Conservation (phyloP, 1,140 invertebrate genomes). For the Drosophila navojoa region DNA sequence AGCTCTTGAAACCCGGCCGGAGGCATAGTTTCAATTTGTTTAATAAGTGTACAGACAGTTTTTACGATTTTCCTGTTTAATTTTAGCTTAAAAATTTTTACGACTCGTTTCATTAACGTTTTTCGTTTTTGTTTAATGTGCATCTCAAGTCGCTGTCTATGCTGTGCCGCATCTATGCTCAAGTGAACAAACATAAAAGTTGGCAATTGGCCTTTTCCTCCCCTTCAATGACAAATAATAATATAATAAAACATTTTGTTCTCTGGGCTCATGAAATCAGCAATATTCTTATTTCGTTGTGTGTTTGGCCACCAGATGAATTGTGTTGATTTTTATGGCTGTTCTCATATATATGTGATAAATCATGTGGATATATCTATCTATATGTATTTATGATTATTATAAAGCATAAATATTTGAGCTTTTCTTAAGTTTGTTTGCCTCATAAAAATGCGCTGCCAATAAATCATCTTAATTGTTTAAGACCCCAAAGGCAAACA, state of each 20-base stretch:
- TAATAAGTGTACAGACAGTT: slow-evolving; percentile 54
- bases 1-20: slow-evolving; percentile 60
- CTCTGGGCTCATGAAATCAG: slow-evolving; percentile 54
- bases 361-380: slow-evolving; percentile 54
- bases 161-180: slow-evolving; percentile 9
- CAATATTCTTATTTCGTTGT: slow-evolving; percentile 25
- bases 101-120: slow-evolving; percentile 77
- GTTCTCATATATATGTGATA: slow-evolving; percentile 49
- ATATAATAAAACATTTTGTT: slow-evolving; percentile 9
- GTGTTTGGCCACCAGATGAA: slow-evolving; percentile 29
- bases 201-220: slow-evolving; percentile 64
- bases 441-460: slow-evolving; percentile 73
- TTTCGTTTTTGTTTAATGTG: slow-evolving; percentile 1
- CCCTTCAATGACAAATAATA: slow-evolving; percentile 13
- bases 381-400: slow-evolving; percentile 16
- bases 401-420: slow-evolving; percentile 68
- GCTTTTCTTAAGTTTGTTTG: slow-evolving; percentile 47
- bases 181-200: slow-evolving; percentile 71
- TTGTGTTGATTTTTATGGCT: slow-evolving; percentile 34
- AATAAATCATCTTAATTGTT: slow-evolving; percentile 80
- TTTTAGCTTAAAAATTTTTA: slow-evolving; percentile 68
- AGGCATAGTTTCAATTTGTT: slow-evolving; percentile 70
- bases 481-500: slow-evolving; percentile 73
- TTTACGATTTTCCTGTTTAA: slow-evolving; percentile 80
- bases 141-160: slow-evolving; percentile 36